These are phyloP conservation scores for Nannobrachium achirus DNA, from an alignment of 2,113 vertebrate species.

Conservation along the genomic window DNA sequence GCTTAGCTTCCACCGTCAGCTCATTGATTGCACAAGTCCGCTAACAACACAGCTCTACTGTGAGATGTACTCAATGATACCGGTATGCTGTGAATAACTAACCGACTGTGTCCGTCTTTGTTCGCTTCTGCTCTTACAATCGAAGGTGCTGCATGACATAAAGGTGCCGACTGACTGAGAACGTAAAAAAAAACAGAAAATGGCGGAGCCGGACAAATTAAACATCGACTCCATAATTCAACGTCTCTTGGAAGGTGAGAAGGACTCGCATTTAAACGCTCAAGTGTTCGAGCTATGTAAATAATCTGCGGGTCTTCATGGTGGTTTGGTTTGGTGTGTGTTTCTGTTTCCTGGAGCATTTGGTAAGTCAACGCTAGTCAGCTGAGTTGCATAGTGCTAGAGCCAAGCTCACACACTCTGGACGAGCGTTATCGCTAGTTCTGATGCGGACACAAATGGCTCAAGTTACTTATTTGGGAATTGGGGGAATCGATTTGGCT, in stretches of 20 bases:
- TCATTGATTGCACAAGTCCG: conserved; percentile 48
- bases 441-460: no score
- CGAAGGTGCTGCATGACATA: conserved; percentile 58
- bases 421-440: not conserved
- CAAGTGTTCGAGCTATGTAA: not conserved
- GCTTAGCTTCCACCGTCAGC: conserved; percentile 43
- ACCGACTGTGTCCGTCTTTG: not conserved
- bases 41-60: not conserved
- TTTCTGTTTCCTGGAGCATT: not conserved
- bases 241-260: conserved; percentile 92
- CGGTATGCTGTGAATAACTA: not conserved
- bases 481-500: not conserved
- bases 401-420: not conserved
- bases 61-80: not conserved
- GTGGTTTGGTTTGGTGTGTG: not conserved
- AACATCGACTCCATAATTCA: conserved; percentile 97
- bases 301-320: not conserved
- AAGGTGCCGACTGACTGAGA: conserved; percentile 68
- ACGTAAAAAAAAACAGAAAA: conserved; percentile 79
- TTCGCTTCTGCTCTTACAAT: conserved; percentile 16
- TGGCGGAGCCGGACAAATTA: conserved; percentile 90
- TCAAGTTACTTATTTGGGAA: conserved; percentile 1
- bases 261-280: not conserved
- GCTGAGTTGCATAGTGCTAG: conserved; percentile 18
- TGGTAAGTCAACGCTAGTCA: conserved; percentile 12